Conservation (phyloP, 2,113 vertebrate species). For the Cynocephalus volans region DNA sequence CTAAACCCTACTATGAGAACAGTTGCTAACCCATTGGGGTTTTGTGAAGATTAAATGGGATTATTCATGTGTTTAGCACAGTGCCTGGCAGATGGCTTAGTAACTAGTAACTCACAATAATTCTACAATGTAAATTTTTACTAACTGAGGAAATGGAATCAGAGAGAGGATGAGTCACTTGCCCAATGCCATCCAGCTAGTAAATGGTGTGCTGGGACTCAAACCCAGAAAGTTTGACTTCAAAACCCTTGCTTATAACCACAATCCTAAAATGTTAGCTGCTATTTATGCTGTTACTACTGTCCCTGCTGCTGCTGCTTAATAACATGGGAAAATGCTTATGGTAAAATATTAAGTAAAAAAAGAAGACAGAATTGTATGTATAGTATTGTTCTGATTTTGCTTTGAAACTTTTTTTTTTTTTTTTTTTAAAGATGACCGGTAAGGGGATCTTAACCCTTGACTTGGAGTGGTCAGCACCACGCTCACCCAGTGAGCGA, state of each 20-base stretch:
- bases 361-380: not conserved
- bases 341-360: constrained; percentile 11
- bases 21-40: not conserved
- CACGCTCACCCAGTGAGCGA: too few relatives aligned
- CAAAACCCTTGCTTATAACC: not conserved
- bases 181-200: not conserved
- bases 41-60: constrained; percentile 8
- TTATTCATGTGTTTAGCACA: not conserved
- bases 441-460: too few relatives aligned
- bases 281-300: not conserved
- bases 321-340: constrained; percentile 35
- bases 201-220: constrained; percentile 7
- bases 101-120: not conserved
- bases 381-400: not conserved
- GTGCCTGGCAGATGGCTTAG: not conserved
- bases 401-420: too few relatives aligned
- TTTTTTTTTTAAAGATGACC: too few relatives aligned
- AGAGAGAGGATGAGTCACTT: not conserved
- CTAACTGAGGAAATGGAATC: not conserved
- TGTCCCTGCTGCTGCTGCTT: not conserved
- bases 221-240: constrained; percentile 17
- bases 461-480: too few relatives aligned
- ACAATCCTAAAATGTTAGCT: constrained; percentile 22
- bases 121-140: constrained; percentile 16
- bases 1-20: not conserved